These are phyloP conservation scores for Urophycis tenuis DNA, from an alignment of 2,797 vertebrate genomes.

Conservation along the genomic window DNA sequence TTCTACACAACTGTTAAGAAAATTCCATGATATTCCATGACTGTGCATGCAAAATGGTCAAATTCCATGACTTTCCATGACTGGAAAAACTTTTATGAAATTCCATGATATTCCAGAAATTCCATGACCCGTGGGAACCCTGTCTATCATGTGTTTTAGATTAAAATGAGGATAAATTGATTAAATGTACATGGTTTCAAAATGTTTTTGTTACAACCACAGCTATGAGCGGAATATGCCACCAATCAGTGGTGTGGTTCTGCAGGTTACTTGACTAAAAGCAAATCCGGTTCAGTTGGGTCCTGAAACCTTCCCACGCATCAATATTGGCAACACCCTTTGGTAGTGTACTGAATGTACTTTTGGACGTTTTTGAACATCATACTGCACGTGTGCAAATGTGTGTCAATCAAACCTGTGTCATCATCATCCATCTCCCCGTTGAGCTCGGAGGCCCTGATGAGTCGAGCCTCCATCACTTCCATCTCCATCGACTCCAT, in stretches of 20 bases:
- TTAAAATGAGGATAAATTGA: background rate
- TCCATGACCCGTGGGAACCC: no score
- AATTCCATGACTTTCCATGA: no score
- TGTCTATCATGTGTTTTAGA: background rate
- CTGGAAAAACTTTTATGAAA: no score
- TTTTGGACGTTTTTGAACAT: background rate
- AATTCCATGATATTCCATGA: no score
- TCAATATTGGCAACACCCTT: background rate
- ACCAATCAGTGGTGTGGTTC: background rate
- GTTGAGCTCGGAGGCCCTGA: constrained; percentile 87
- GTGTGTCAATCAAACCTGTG: constrained; percentile 66
- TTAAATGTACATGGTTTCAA: background rate
- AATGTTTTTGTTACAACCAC: background rate
- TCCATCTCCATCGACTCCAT: constrained; percentile 99
- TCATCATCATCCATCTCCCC: constrained; percentile 89
- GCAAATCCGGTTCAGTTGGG: background rate
- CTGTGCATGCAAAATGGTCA: no score
- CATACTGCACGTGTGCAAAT: background rate
- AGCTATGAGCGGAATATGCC: background rate
- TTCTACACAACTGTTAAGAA: no score
- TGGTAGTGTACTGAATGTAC: background rate
- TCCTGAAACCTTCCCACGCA: background rate
- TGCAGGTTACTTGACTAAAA: background rate
- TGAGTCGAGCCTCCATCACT: constrained; percentile 94
- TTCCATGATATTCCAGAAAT: no score